Evolutionary conservation across 1,140 invertebrate genomes (phyloP).

Genomic region (Heliconius himera): DNA sequence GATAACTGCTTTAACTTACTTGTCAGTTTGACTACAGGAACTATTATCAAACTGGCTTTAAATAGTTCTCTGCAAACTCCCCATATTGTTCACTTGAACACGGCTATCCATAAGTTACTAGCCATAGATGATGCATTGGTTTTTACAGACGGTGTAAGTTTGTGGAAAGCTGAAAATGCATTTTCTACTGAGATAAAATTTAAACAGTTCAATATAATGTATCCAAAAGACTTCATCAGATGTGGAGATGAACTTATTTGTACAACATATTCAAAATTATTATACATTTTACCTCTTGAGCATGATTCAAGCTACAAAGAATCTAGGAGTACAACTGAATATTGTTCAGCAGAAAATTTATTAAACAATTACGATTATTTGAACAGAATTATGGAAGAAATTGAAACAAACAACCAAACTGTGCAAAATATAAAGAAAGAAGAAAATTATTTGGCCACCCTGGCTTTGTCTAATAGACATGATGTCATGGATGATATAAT

Average conservation of each 20-base stretch:
- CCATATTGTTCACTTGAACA: constrained; percentile 60
- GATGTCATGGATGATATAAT: constrained; percentile 62
- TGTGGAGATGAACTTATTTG: constrained; percentile 60
- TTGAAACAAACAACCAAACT: constrained; percentile 52
- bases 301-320: constrained; percentile 48
- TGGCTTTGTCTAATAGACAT: constrained; percentile 63
- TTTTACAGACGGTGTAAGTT: constrained; percentile 60
- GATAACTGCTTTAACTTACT: constrained; percentile 44
- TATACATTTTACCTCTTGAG: constrained; percentile 57
- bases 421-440: constrained; percentile 54
- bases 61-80: constrained; percentile 32
- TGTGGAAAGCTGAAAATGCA: constrained; percentile 61
- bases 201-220: constrained; percentile 52
- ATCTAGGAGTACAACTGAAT: constrained; percentile 38
- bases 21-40: constrained; percentile 56
- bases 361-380: constrained; percentile 57
- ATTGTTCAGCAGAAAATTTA: constrained; percentile 51
- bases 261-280: constrained; percentile 62
- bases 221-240: constrained; percentile 62
- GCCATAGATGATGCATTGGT: constrained; percentile 48
- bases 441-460: constrained; percentile 54
- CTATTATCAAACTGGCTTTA: constrained; percentile 51
- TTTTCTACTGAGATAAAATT: constrained; percentile 48
- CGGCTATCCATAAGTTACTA: constrained; percentile 54
- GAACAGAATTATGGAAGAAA: constrained; percentile 53